Evolutionary conservation across 2,113 vertebrate genomes (phyloP).

Genomic region (Salminus brasiliensis): DNA sequence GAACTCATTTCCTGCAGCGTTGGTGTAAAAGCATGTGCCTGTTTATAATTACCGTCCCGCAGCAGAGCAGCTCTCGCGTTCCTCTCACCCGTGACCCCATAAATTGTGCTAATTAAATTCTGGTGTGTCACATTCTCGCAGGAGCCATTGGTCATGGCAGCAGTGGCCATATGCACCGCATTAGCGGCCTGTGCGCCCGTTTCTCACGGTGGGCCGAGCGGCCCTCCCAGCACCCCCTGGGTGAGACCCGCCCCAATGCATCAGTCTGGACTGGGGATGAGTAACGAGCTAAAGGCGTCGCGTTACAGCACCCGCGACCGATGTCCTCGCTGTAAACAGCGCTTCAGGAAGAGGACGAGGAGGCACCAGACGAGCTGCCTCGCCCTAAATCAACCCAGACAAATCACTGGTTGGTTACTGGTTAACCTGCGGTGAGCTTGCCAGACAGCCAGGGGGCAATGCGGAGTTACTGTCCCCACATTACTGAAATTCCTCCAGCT

Average conservation of each 20-base stretch:
- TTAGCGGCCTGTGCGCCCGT: constrained; percentile 27
- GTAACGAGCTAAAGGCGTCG: not conserved
- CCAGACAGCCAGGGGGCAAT: constrained; percentile 14
- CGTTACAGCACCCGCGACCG: not conserved
- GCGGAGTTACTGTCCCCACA: not conserved
- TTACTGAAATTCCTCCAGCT: not conserved
- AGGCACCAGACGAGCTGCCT: not conserved
- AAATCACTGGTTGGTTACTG: not conserved
- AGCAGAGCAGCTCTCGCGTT: constrained; percentile 23
- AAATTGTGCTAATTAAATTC: constrained; percentile 46
- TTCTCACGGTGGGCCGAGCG: constrained; percentile 12
- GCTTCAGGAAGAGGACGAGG: not conserved
- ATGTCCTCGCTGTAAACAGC: constrained; percentile 6
- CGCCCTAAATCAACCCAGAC: not conserved
- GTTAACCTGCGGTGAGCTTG: not conserved
- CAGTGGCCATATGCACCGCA: constrained; percentile 28
- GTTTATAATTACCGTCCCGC: constrained; percentile 7
- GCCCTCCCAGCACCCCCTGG: not conserved
- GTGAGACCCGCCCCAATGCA: constrained; percentile 1
- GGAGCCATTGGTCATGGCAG: constrained; percentile 16
- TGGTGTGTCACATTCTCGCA: constrained; percentile 7
- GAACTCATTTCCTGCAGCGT: constrained; percentile 28
- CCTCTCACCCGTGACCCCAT: constrained; percentile 30
- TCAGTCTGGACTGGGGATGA: not conserved
- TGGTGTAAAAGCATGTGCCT: constrained; percentile 31